Base-by-base conservation (phyloP, 1,140 invertebrate species). In the Drosophila sproati region DNA sequence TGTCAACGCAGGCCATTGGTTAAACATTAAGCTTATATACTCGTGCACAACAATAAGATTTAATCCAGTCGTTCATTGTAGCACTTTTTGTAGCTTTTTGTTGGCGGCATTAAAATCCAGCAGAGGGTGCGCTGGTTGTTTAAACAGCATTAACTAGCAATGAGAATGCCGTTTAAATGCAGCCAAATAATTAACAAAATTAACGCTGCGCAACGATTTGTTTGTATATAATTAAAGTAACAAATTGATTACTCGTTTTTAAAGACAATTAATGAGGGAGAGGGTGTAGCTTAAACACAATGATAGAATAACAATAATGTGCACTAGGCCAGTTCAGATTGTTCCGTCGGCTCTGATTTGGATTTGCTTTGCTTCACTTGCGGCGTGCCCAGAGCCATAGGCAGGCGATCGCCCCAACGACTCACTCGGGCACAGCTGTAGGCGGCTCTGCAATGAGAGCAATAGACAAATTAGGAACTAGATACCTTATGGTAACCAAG, bases 351-450 rank as follows among this genome's bases (percentile, higher is more conserved):
- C 41, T 57, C 41, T 28, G 66, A 29, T 32, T 78, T 28, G 12
- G 76, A 29, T 34, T 57, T 48, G 2, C 12, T 62, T 52, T 29
- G 3, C 20, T 78, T 69, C 2, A 31, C 5, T 47, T 78, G 69
- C 8, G 77, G 77, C 29, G 51, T 68, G 41, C 89, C 91, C 47
- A 92, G 80, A 8, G 94, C 92, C 32, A 96, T 92, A 31, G 96
- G 96, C 72, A 97, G 92, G 59, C 94, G 91, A 92, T 97, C 96
- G 3, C 96, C 96, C 96, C 96, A 97, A 70, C 95, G 93, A 80
- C 94, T 95, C 2, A 93, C 93, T 90, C 94, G 94, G 2, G 95
- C 96, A 92, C 96, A 96, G 76, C 94, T 93, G 71, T 97, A 97
- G 1, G 94, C 93, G 10, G 92, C 77, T 78, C 95, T 96, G 61